A percentile compares a stretch with the other conserved stretches of the same genome.
These are phyloP conservation scores for Odontesthes bonariensis DNA, from an alignment of 2,113 vertebrate genomes.

Conservation along the genomic window DNA sequence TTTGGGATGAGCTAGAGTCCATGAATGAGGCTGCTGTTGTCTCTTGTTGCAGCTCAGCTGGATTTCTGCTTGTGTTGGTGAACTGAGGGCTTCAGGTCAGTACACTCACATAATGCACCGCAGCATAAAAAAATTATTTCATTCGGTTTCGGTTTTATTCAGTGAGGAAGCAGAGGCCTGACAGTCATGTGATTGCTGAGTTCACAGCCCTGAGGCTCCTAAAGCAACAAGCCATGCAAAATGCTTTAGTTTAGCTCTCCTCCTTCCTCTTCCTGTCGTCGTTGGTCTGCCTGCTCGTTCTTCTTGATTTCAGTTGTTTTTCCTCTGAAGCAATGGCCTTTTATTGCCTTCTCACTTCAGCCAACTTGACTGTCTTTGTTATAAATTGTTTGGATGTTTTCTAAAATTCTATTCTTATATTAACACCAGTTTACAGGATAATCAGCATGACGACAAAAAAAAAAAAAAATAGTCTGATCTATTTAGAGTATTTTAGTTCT, in stretches of 20 bases:
- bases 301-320: constrained; percentile 17
- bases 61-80: neutral
- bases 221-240: constrained; percentile 17
- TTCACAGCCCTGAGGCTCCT: constrained; percentile 7
- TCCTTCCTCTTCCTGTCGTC: constrained; percentile 12
- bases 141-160: neutral
- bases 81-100: neutral
- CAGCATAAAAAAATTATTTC: neutral
- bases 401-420: neutral
- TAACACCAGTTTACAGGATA: neutral
- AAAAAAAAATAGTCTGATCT: too few relatives aligned
- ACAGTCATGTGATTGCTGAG: constrained; percentile 56
- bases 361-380: neutral
- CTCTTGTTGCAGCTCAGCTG: neutral
- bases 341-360: neutral
- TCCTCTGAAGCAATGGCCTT: constrained; percentile 1
- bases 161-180: constrained; percentile 4
- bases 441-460: neutral
- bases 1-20: too few relatives aligned
- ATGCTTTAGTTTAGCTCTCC: constrained; percentile 34
- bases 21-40: too few relatives aligned
- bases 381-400: neutral
- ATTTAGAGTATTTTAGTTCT: neutral
- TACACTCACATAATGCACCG: neutral
- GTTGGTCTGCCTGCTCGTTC: neutral